A percentile compares a stretch with the other conserved stretches of the same genome.
Conservation (phyloP, 2,797 vertebrate species). For the Acipenser oxyrinchus region DNA sequence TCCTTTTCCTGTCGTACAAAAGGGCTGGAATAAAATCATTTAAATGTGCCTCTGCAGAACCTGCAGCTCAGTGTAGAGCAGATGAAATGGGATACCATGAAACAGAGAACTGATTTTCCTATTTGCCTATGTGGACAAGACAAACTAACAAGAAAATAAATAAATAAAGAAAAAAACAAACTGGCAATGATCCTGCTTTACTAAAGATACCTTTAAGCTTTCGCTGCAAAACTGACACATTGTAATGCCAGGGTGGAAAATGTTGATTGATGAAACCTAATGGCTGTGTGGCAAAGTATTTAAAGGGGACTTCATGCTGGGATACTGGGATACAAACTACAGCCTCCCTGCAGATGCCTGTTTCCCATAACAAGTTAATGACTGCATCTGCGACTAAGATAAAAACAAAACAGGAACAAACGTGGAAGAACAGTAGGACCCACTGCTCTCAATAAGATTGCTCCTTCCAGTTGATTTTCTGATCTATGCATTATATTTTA, state of each 20-base stretch:
- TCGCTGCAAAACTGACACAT: background rate
- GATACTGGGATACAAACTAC: background rate
- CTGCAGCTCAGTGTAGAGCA: too few relatives aligned
- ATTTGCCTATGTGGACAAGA: slow-evolving; percentile 38
- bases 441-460: background rate
- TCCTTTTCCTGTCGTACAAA: too few relatives aligned
- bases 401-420: background rate
- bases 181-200: background rate
- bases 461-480: background rate
- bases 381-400: background rate
- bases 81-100: too few relatives aligned
- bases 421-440: background rate
- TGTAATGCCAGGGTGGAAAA: background rate
- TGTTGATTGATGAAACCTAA: background rate
- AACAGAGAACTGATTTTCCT: background rate
- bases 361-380: background rate
- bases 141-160: slow-evolving; percentile 49
- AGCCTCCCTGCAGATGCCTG: background rate
- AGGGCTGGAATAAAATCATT: too few relatives aligned
- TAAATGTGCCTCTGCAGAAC: too few relatives aligned
- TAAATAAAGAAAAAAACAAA: slow-evolving; percentile 47
- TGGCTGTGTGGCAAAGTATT: background rate
- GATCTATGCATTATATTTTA: background rate
- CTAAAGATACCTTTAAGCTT: background rate
- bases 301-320: background rate